phyloP scores from a whole-genome alignment of 2,797 vertebrate genomes.

The Ceryle rudis region DNA sequence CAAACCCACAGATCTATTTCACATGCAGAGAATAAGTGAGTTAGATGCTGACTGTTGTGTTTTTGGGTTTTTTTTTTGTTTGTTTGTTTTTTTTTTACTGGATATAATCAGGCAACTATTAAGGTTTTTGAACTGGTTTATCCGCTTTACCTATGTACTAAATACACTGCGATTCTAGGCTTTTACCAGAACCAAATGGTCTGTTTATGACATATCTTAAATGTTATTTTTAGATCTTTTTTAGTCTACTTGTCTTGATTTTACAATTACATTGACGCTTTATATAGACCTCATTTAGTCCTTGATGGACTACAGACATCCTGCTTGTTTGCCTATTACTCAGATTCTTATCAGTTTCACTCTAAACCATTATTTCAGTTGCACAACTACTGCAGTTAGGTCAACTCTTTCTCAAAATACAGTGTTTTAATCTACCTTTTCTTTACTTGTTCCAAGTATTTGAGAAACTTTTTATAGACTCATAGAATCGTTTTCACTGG shows the following conservation, averaged over 20 bases:
- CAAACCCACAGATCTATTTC: neutral
- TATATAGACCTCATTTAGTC: conserved; percentile 53
- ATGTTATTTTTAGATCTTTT: conserved; percentile 40
- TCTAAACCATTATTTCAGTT: neutral
- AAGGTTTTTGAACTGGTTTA: neutral
- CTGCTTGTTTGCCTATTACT: conserved; percentile 32
- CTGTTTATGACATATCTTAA: conserved; percentile 19
- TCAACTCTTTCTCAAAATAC: neutral
- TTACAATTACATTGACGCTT: conserved; percentile 33
- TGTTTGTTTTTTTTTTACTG: neutral
- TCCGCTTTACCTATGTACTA: conserved; percentile 1
- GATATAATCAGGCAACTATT: neutral
- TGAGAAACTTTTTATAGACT: neutral
- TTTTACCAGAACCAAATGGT: conserved; percentile 22
- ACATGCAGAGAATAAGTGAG: neutral
- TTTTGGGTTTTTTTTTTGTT: too few relatives aligned
- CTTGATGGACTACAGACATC: conserved; percentile 63
- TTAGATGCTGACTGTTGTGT: neutral
- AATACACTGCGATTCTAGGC: neutral
- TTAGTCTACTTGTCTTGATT: neutral
- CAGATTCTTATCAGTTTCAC: conserved; percentile 18
- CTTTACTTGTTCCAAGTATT: neutral
- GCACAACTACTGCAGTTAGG: neutral
- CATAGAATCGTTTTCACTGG: too few relatives aligned
- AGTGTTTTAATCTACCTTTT: neutral